Evolutionary conservation across 2,797 vertebrate genomes (phyloP).

Genomic region (Emys orbicularis): DNA sequence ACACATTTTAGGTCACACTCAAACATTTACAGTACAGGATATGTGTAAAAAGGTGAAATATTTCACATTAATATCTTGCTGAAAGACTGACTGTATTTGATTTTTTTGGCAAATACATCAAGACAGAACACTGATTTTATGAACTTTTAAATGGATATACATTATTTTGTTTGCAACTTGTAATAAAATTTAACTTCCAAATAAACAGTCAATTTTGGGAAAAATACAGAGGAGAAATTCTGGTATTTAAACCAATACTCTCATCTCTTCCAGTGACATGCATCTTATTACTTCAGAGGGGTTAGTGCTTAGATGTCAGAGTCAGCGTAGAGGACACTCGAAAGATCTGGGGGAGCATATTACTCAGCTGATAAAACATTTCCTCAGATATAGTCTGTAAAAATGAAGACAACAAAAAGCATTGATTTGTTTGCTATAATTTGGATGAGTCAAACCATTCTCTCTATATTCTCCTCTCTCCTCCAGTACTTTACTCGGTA

Average conservation of each 20-base stretch:
- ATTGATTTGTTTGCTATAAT: not conserved
- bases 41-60: not conserved
- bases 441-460: not conserved
- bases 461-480: not conserved
- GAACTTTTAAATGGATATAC: not conserved
- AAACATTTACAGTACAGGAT: not conserved
- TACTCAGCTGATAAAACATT: constrained; percentile 98
- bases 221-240: not conserved
- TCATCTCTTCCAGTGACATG: not conserved
- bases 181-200: not conserved
- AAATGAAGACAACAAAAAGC: not conserved
- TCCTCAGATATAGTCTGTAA: constrained; percentile 96
- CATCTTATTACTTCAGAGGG: not conserved
- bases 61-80: not conserved
- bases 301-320: constrained; percentile 94
- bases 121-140: not conserved
- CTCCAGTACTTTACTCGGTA: not conserved
- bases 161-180: not conserved
- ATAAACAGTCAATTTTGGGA: not conserved
- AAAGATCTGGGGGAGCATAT: constrained; percentile 99
- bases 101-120: not conserved
- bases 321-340: constrained; percentile 96
- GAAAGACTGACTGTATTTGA: constrained; percentile 1
- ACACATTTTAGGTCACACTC: not conserved
- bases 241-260: not conserved